Conservation (phyloP, 2,888 invertebrate genomes). For the Oscheius sp. region DNA sequence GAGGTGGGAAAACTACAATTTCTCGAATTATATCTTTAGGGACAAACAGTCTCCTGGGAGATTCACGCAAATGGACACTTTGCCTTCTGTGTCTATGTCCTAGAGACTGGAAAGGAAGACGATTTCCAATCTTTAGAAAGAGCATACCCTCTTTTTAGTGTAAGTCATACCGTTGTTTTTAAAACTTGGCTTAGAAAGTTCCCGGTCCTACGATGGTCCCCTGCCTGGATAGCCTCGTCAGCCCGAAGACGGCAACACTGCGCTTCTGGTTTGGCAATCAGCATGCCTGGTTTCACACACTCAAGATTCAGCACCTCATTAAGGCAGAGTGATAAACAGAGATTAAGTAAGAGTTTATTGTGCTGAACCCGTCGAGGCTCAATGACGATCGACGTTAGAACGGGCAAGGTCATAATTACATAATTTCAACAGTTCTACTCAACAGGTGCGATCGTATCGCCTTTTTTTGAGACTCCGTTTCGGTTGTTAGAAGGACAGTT, state of each 20-base stretch:
- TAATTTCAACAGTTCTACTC: conserved; percentile 36
- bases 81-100: conserved; percentile 66
- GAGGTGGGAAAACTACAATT: conserved; percentile 45
- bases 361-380: conserved; percentile 20
- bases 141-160: conserved; percentile 69
- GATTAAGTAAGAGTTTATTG: conserved; percentile 10
- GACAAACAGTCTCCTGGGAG: conserved; percentile 60
- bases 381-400: neutral
- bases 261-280: conserved; percentile 70
- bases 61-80: conserved; percentile 70
- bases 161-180: conserved; percentile 39
- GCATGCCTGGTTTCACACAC: conserved; percentile 71
- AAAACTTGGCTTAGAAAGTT: conserved; percentile 63
- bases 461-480: conserved; percentile 16
- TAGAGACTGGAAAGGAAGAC: conserved; percentile 49
- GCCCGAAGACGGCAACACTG: conserved; percentile 45
- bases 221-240: conserved; percentile 52
- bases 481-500: conserved; percentile 19
- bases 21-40: conserved; percentile 43
- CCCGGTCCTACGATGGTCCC: conserved; percentile 71
- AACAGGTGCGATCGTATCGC: conserved; percentile 49
- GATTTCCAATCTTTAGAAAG: conserved; percentile 48
- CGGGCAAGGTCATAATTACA: neutral
- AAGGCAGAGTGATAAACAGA: conserved; percentile 15
- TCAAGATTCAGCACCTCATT: conserved; percentile 50